phyloP scores from a whole-genome alignment of 2,888 invertebrate genomes.

The Leptura quadrifasciata region DNA sequence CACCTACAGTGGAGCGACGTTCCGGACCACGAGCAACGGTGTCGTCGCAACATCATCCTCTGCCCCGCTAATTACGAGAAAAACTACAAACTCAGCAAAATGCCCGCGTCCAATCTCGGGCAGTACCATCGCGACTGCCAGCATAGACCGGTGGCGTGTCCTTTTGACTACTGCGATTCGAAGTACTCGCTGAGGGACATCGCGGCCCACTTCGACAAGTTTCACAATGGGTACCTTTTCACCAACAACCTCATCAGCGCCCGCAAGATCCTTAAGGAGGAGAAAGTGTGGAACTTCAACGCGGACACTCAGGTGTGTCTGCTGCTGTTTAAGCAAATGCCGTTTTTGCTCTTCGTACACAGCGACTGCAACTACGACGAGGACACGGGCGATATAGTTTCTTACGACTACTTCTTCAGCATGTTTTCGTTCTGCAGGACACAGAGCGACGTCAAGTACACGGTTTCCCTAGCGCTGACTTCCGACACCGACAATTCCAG shows the following conservation, averaged over 20 bases:
- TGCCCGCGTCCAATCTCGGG: conserved; percentile 22
- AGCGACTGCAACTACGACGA: conserved; percentile 47
- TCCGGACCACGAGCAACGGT: conserved; percentile 46
- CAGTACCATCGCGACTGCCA: conserved; percentile 51
- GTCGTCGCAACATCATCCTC: conserved; percentile 42
- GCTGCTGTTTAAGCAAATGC: conserved; percentile 42
- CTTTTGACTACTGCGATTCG: conserved; percentile 47
- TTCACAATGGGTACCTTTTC: conserved; percentile 52
- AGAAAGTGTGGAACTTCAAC: conserved; percentile 53
- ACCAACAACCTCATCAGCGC: conserved; percentile 41
- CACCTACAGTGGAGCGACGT: conserved; percentile 44
- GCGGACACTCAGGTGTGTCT: conserved; percentile 52
- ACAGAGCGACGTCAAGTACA: conserved; percentile 44
- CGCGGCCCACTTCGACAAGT: conserved; percentile 44
- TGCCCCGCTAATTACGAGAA: conserved; percentile 42
- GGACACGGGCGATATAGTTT: conserved; percentile 46
- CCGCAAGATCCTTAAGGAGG: conserved; percentile 49
- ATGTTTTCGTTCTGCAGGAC: conserved; percentile 49
- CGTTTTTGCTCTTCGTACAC: conserved; percentile 50
- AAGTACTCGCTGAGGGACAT: conserved; percentile 39
- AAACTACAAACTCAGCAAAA: conserved; percentile 26
- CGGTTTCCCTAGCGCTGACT: conserved; percentile 31
- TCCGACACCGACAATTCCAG: conserved; percentile 40
- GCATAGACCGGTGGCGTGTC: conserved; percentile 42
- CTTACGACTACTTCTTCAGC: conserved; percentile 50